Evolutionary conservation across 2,888 invertebrate species (phyloP), one percentile per base, ranked within the genome.

Genomic region (Neria commutata): DNA sequence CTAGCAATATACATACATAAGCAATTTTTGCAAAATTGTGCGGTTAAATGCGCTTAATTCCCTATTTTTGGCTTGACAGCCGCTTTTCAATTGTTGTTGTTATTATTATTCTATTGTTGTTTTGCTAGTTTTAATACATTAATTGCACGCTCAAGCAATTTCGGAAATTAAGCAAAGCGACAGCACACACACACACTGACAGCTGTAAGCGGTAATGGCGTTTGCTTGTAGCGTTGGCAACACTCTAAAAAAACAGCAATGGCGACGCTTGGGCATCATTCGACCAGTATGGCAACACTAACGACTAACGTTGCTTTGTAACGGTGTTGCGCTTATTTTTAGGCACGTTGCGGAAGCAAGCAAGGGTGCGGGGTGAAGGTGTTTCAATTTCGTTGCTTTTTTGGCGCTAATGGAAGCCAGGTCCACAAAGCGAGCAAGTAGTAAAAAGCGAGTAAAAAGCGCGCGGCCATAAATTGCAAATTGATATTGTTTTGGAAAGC

Each of bases 101-200:
- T 14, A n/a, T n/a, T n/a, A n/a, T n/a, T n/a, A n/a, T n/a, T n/a
- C n/a, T n/a, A n/a, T n/a, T n/a, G n/a, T n/a, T n/a, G n/a, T n/a
- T n/a, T n/a, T n/a, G n/a, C n/a, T n/a, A n/a, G n/a, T n/a, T n/a
- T n/a, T n/a, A n/a, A n/a, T n/a, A n/a, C 16, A 49, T 61, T 59
- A 58, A 64, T 62, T 60, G 59, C 58, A 60, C 54, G 52, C 60
- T 57, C 60, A 54, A 54, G 50, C 50, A 54, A 67, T 66, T 67
- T 66, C 50, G 58, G 57, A 67, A 64, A 59, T 62, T 57, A 52
- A 51, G 62, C 51, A 50, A 57, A 51, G 29, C 29, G 6, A 29
- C 29, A 29, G 11, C 29, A 45, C 11, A 37, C 40, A 50, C 25
- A 4, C 6, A 14, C 26, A 37, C 23, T 16, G 23, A 37, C 29